Conservation (phyloP, 2,113 vertebrate genomes). For the Zingel zingel region DNA sequence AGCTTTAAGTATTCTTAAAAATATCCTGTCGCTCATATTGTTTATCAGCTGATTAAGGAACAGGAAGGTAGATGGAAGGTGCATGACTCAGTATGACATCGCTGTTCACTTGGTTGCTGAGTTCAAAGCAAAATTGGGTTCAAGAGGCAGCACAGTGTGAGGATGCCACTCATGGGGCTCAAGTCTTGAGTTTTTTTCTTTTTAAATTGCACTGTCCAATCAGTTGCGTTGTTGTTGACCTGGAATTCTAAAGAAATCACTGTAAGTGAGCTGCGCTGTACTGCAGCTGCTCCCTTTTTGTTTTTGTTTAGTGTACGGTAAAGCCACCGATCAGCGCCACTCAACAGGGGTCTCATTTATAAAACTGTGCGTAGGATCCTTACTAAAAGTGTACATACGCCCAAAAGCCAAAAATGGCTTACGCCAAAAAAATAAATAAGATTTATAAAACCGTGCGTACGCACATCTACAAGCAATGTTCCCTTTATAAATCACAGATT, state of each 20-base stretch:
- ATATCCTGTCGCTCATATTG: background rate
- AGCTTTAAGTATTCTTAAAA: no score
- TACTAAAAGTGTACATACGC: no score
- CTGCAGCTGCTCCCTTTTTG: background rate
- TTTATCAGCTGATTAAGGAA: no score
- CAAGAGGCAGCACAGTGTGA: background rate
- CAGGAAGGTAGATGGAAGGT: no score
- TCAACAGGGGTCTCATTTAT: no score
- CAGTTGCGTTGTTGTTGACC: background rate
- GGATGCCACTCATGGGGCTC: background rate
- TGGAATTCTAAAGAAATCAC: background rate
- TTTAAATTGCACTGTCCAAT: background rate
- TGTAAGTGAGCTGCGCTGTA: background rate
- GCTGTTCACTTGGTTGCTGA: background rate
- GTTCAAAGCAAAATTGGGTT: background rate
- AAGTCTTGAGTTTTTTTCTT: background rate
- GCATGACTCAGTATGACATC: background rate
- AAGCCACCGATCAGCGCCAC: conserved; percentile 18
- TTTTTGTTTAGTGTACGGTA: conserved; percentile 32
- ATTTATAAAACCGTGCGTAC: no score
- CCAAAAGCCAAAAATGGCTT: no score
- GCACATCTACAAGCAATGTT: no score
- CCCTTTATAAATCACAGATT: no score
- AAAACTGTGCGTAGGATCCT: no score
- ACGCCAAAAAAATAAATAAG: no score